Conservation (phyloP, 2,888 invertebrate genomes). For the Ditula angustiorana region DNA sequence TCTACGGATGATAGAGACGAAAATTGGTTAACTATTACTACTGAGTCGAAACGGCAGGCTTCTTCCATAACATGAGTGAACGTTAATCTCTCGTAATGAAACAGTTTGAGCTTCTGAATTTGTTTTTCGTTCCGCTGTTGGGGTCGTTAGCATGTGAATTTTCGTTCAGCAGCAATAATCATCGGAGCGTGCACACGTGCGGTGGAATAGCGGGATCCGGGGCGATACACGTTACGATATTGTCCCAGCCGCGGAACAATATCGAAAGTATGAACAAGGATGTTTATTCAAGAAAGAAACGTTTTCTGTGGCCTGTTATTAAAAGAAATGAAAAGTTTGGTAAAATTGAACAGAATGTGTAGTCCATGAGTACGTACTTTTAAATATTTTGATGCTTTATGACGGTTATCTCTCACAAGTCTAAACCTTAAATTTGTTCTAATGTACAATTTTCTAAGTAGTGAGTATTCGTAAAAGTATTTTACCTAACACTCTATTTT, state of each 20-base stretch:
- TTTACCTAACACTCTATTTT: no score
- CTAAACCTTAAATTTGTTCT: no score
- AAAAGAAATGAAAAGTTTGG: constrained; percentile 14
- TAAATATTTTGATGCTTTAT: no score
- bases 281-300: constrained; percentile 67
- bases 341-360: neutral
- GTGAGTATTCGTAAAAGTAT: no score
- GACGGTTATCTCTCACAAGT: no score
- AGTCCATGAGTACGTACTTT: neutral
- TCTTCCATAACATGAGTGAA: neutral
- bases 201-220: constrained; percentile 55
- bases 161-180: constrained; percentile 72
- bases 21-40: neutral
- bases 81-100: neutral
- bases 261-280: constrained; percentile 69
- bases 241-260: constrained; percentile 69
- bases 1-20: neutral
- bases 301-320: constrained; percentile 16
- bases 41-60: neutral
- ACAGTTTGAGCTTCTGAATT: constrained; percentile 7
- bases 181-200: constrained; percentile 74
- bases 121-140: constrained; percentile 10
- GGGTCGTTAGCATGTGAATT: constrained; percentile 39
- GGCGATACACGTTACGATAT: constrained; percentile 58
- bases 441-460: no score